These are phyloP conservation scores for Oligia latruncula DNA, from an alignment of 2,888 invertebrate genomes.

Conservation along the genomic window DNA sequence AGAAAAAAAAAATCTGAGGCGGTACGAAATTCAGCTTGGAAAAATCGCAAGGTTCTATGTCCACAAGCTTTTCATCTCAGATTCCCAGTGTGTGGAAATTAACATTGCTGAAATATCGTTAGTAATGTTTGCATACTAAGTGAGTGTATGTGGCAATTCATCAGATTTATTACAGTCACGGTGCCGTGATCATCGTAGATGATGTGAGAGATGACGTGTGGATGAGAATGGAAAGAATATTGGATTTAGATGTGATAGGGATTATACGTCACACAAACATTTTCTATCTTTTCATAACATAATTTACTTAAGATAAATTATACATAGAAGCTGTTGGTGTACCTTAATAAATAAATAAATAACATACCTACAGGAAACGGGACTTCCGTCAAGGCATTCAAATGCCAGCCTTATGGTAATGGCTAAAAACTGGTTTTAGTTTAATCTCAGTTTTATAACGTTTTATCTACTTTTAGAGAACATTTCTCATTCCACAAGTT, in stretches of 20 bases:
- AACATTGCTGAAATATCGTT: constrained; percentile 10
- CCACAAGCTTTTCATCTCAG: not conserved
- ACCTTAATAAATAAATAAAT: too few relatives aligned
- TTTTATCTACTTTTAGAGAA: constrained; percentile 30
- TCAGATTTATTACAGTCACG: constrained; percentile 34
- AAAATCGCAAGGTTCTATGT: not conserved
- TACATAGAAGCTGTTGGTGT: too few relatives aligned
- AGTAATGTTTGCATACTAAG: constrained; percentile 28
- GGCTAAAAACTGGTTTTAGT: not conserved
- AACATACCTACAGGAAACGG: not conserved
- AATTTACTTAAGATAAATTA: too few relatives aligned
- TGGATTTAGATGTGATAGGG: not conserved
- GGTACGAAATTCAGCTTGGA: too few relatives aligned
- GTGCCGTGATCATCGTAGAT: constrained; percentile 22
- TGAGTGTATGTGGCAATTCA: constrained; percentile 27
- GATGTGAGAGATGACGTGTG: constrained; percentile 9
- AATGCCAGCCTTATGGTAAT: not conserved
- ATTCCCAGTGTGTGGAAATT: constrained; percentile 4
- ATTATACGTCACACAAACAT: not conserved
- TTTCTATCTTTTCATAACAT: not conserved
- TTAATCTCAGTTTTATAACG: constrained; percentile 1
- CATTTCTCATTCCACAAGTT: constrained; percentile 37
- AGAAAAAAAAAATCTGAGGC: too few relatives aligned
- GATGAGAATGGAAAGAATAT: not conserved
- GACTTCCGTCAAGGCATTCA: not conserved